Evolutionary conservation across 2,888 invertebrate species (phyloP).

Genomic region (Macropis europaea): DNA sequence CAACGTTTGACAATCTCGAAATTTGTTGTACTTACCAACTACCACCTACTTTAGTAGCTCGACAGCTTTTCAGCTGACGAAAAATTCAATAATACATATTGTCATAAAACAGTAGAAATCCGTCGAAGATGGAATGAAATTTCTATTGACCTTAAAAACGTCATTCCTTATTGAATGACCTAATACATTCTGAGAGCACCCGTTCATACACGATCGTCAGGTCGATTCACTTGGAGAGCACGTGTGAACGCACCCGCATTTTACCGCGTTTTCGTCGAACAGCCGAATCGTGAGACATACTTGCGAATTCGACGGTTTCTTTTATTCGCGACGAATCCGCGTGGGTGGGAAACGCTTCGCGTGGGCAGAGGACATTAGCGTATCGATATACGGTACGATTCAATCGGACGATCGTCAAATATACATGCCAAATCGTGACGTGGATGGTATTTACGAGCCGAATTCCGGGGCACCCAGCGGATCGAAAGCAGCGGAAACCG

Average conservation of each 20-base stretch:
- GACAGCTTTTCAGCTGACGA: too few species aligned
- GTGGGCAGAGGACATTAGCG: conserved; percentile 50
- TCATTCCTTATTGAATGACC: too few species aligned
- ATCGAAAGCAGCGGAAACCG: conserved; percentile 13
- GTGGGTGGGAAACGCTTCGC: conserved; percentile 41
- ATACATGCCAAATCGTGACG: conserved; percentile 45
- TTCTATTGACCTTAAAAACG: too few species aligned
- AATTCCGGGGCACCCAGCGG: conserved; percentile 42
- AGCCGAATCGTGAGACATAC: background rate
- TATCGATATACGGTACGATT: conserved; percentile 53
- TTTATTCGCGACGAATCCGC: background rate
- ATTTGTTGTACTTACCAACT: too few species aligned
- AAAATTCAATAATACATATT: too few species aligned
- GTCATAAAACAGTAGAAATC: too few species aligned
- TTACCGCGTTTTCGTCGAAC: conserved; percentile 12
- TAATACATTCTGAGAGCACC: too few species aligned
- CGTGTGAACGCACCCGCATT: conserved; percentile 3
- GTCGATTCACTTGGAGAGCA: background rate
- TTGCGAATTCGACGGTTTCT: conserved; percentile 5
- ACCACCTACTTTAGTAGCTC: too few species aligned
- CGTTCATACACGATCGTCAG: too few species aligned
- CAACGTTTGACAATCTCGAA: too few species aligned
- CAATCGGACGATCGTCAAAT: conserved; percentile 51
- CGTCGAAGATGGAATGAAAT: too few species aligned
- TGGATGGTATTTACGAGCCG: conserved; percentile 52